Conservation (phyloP, 2,113 vertebrate species). For the mouse (Mus musculus) region GRCm39 chr7:37487001-37487500, state of each 20-base stretch:
- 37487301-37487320: not conserved
- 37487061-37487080: not conserved
- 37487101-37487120: rapidly evolving
- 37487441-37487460: rapidly evolving
- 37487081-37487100: not conserved
- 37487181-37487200: not conserved
- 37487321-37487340: not conserved
- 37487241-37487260: too few relatives aligned
- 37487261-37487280: too few relatives aligned
- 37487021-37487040: too few relatives aligned
- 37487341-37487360: not conserved
- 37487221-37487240: not conserved
- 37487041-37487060: too few relatives aligned
- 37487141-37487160: not conserved
- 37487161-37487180: not conserved
- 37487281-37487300: not conserved
- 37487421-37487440: too few relatives aligned
- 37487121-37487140: not conserved
- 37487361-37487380: rapidly evolving
- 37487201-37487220: not conserved
- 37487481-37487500: not conserved
- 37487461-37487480: rapidly evolving
- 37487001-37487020: not conserved
- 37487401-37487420: not conserved
- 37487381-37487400: rapidly evolving